phyloP scores from a whole-genome alignment of 2,797 vertebrate species.

The Sphenodon punctatus region DNA sequence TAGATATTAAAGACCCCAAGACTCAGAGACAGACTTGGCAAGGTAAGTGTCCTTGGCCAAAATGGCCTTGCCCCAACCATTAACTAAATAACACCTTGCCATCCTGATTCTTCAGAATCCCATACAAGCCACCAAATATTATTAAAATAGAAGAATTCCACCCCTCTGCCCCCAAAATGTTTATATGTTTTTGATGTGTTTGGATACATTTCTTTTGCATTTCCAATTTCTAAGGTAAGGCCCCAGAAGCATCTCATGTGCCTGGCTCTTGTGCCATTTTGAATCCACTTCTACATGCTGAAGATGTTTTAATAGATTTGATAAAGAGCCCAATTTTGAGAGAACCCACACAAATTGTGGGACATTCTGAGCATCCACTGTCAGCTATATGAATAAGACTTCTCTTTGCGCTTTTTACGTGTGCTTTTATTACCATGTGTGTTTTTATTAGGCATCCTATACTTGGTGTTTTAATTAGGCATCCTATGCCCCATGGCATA shows the following conservation, averaged over 20 bases:
- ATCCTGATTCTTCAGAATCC: neutral
- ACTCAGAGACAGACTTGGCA: too few relatives aligned
- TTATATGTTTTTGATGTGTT: neutral
- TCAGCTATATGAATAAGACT: neutral
- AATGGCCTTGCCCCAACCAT: neutral
- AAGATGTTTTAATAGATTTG: neutral
- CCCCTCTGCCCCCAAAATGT: too few relatives aligned
- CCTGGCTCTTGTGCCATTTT: neutral
- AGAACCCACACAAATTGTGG: neutral
- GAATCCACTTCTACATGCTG: neutral
- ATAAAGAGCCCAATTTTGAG: neutral
- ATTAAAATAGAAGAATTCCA: neutral
- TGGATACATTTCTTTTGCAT: neutral
- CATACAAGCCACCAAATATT: neutral
- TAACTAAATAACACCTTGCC: neutral
- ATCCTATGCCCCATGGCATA: too few relatives aligned
- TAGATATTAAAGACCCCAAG: neutral
- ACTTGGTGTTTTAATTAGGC: too few relatives aligned
- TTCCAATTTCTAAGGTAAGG: neutral
- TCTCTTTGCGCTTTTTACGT: neutral
- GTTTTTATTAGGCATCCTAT: neutral
- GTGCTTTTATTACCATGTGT: too few relatives aligned
- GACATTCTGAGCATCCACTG: neutral
- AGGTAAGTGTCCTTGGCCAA: neutral
- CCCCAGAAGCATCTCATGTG: neutral